Base-by-base conservation (phyloP, 2,888 invertebrate species). In the Tenthredo distinguenda region DNA sequence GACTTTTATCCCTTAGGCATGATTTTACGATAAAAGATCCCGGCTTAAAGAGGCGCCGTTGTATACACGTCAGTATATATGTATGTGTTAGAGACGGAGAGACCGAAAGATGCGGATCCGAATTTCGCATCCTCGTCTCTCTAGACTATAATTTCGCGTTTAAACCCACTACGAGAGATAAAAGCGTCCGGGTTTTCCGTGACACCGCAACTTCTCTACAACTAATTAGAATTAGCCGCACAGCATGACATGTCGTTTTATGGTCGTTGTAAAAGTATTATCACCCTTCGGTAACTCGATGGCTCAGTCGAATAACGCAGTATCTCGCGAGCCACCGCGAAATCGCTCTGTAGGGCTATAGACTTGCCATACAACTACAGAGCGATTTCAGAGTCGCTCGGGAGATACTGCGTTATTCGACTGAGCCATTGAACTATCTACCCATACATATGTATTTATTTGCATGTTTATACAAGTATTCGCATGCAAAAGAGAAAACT, bases 171-270 rank as follows among this genome's bases (percentile, higher is more conserved):
- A 26, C n/a, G 71, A 71, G 47, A 76, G 76, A 76, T 76, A 76
- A 76, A 76, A 76, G 76, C 76, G 47, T 47, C 76, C 47, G 47
- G 21, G 26, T 50, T 76, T 76, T 76, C 76, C 47, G 47, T 76
- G 76, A 76, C 76, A 47, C 76, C 47, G 47, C 76, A 76, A 76
- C 76, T 76, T 76, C 76, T 47, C 21, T 50, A 15, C 76, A 47
- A 76, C 76, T 76, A 76, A 76, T 76, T 76, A 47, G 76, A 43
- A 76, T 40, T 47, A 76, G 76, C 76, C 76, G 15, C 26, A 26
- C 47, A 26, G 71, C 71, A 71, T 71, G 71, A 71, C 40, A n/a
- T 37, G 71, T 37, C 34, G 71, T 71, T 71, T 71, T 71, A 71
- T 71, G 37, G 40, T 4, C 71, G 71, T 37, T 71, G 40, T 71